phyloP scores from a whole-genome alignment of 1,140 invertebrate genomes.

The Ostrea edulis region DNA sequence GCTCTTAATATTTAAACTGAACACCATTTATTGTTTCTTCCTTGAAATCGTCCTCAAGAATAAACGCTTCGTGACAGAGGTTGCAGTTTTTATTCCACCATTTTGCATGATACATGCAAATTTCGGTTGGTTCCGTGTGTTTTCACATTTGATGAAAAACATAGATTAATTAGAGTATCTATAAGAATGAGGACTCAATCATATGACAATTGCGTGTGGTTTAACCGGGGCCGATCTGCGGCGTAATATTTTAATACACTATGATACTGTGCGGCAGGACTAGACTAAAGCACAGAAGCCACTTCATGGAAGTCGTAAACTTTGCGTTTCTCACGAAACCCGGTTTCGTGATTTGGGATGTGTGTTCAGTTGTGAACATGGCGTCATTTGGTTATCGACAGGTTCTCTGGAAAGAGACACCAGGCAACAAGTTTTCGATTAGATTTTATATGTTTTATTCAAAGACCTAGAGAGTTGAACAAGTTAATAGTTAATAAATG shows the following conservation, averaged over 20 bases:
- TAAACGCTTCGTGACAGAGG: slow-evolving; percentile 52
- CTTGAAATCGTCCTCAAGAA: slow-evolving; percentile 30
- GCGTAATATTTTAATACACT: slow-evolving; percentile 57
- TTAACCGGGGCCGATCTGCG: slow-evolving; percentile 44
- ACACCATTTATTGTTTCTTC: not conserved
- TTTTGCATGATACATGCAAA: slow-evolving; percentile 62
- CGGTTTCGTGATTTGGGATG: slow-evolving; percentile 24
- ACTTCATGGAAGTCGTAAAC: slow-evolving; percentile 48
- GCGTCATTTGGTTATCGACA: slow-evolving; percentile 18
- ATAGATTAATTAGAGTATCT: slow-evolving; percentile 63
- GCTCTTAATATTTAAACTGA: slow-evolving; percentile 6
- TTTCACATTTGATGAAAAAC: slow-evolving; percentile 62
- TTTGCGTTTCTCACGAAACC: slow-evolving; percentile 50
- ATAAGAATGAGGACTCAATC: slow-evolving; percentile 55
- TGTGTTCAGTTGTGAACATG: slow-evolving; percentile 16
- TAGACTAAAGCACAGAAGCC: not conserved
- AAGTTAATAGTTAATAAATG: not conserved
- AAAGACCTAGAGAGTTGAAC: not conserved
- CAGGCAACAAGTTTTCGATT: not conserved
- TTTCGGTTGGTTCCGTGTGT: slow-evolving; percentile 60
- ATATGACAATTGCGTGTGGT: slow-evolving; percentile 57
- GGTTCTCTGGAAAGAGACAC: not conserved
- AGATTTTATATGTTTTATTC: not conserved
- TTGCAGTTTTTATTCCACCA: slow-evolving; percentile 56
- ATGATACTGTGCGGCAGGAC: slow-evolving; percentile 26